Base-by-base conservation (phyloP, 2,113 vertebrate species). In the Trochalopteron elliotii region DNA sequence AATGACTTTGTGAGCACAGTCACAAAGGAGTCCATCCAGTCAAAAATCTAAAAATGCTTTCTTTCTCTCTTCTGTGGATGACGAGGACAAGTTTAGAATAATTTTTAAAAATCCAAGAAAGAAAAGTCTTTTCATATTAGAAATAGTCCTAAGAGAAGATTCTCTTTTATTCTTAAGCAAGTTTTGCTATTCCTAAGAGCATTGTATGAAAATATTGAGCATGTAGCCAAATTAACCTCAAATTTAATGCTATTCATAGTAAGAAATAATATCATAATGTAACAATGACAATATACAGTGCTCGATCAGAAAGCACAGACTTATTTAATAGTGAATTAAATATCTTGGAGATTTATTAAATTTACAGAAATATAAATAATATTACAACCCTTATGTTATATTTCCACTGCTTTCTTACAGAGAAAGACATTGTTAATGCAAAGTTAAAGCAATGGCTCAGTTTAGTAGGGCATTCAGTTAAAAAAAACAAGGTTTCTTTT, bases 11-110 rank as follows among this genome's bases (percentile, higher is more conserved):
- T 74, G 39, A 95, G 79, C 39, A 74, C 77, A 81, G 52, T 21
- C 71, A 76, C 31, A 67, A 42, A 50, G 52, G 20, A 79, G 52
- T 76, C 60, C 67, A 60, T 92, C 75, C 64, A 81, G 37, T 83
- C 77, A 97, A 93, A 94, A 27, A 91, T 64, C 45, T 92, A 86
- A 69, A 83, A 95, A 83, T 69, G 31, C 7, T 61, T 75, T 96
- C 64, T 86, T 75, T 69, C 93, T 55, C 49, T 82, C 33, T 89
- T 44, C 63, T 78, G 37, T 64, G 57, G 47, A 75, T 91, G 87
- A 61, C 16, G 93, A 89, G 67, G 59, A 37, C 45, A 95, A 75
- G 80, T 77, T 56, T 56, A 50, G 30, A 45, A 72, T 74, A 3
- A 53, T 53, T 57, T 57, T 5, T 19, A 89, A 89, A 92, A 84